Percentiles rank a stretch among this genome's conserved stretches.
Evolutionary conservation across 2,797 vertebrate genomes (phyloP).

Genomic region (Holocentrus rufus): DNA sequence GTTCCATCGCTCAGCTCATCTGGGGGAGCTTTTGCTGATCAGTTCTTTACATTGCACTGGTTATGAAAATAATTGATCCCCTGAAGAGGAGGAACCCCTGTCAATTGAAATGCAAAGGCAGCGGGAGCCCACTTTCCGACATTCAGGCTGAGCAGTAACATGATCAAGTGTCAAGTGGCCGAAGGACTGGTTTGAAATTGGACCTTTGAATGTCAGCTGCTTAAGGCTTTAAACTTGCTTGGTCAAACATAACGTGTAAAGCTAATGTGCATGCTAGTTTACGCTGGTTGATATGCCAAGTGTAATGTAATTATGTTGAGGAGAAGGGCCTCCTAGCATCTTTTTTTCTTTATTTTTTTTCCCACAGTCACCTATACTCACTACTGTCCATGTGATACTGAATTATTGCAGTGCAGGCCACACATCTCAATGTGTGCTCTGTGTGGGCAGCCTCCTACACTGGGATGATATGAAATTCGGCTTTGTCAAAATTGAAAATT

Average conservation of each 20-base stretch:
- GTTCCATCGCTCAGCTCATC: not conserved
- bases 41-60: slow-evolving; percentile 33
- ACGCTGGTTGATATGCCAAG: slow-evolving; percentile 14
- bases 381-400: slow-evolving; percentile 22
- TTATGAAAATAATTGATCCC: slow-evolving; percentile 54
- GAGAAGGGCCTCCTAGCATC: not conserved
- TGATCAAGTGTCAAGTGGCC: slow-evolving; percentile 38
- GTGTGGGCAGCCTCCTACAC: slow-evolving; percentile 63
- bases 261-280: slow-evolving; percentile 18
- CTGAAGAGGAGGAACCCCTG: slow-evolving; percentile 28
- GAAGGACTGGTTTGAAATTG: slow-evolving; percentile 11
- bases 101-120: not conserved
- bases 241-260: slow-evolving; percentile 18
- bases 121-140: slow-evolving; percentile 40
- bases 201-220: slow-evolving; percentile 16
- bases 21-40: slow-evolving; percentile 21
- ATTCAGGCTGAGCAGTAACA: slow-evolving; percentile 34
- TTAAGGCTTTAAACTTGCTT: slow-evolving; percentile 28
- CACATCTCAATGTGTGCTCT: slow-evolving; percentile 28
- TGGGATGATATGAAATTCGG: slow-evolving; percentile 56
- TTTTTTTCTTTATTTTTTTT: not conserved
- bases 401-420: slow-evolving; percentile 38
- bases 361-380: slow-evolving; percentile 13
- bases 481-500: slow-evolving; percentile 71
- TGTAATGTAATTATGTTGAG: slow-evolving; percentile 21